A percentile compares a stretch with the other conserved stretches of the same genome.
Evolutionary conservation across 1,140 invertebrate species (phyloP).

Genomic region (Drosophila arizonae): DNA sequence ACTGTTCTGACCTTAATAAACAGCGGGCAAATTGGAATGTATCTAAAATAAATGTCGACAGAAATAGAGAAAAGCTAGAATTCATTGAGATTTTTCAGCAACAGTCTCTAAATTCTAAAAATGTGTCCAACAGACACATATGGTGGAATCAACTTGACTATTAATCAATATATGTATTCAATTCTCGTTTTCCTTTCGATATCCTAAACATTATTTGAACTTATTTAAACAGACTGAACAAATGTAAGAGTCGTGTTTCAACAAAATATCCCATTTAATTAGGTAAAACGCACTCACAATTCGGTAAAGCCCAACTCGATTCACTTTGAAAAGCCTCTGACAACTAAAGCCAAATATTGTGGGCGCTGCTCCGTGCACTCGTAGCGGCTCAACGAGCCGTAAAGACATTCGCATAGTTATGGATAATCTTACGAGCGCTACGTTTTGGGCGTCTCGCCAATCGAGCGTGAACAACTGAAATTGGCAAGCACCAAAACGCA

Average conservation of each 20-base stretch:
- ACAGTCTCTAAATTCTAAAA: no score
- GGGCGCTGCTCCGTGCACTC: constrained; percentile 10
- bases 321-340: constrained; percentile 35
- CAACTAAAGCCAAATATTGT: constrained; percentile 50
- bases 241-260: background rate
- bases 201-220: no score
- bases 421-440: constrained; percentile 33
- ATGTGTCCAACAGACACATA: no score
- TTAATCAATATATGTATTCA: no score
- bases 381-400: constrained; percentile 58
- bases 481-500: constrained; percentile 25
- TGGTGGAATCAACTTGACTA: no score
- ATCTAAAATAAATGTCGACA: no score
- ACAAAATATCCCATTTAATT: background rate
- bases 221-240: no score
- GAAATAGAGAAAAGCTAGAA: no score
- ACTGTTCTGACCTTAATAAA: no score
- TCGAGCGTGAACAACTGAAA: constrained; percentile 61
- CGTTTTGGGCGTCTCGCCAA: constrained; percentile 56
- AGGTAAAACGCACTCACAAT: constrained; percentile 32
- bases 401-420: constrained; percentile 66
- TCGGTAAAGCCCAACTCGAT: constrained; percentile 3
- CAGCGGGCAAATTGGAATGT: no score
- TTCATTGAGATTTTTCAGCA: no score
- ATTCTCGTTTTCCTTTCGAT: no score